Conservation (phyloP, 2,888 invertebrate species). For the Ischnura elegans region DNA sequence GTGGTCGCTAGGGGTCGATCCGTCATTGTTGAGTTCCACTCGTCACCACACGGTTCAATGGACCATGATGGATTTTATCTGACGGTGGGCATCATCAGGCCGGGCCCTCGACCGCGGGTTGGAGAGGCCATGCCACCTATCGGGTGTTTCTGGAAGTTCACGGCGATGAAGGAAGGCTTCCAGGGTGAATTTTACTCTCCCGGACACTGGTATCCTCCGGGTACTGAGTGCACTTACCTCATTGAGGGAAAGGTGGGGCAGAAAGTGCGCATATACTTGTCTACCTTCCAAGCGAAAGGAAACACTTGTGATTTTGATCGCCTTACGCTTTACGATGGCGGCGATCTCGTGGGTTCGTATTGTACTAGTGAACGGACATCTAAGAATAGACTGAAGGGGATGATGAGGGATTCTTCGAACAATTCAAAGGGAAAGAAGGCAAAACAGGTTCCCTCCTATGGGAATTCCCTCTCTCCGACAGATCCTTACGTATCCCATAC, state of each 20-base stretch:
- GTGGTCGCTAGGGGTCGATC: constrained; percentile 6
- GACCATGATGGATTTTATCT: constrained; percentile 54
- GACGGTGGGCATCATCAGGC: constrained; percentile 16
- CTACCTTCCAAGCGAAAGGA: constrained; percentile 25
- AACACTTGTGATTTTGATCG: constrained; percentile 21
- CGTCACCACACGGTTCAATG: constrained; percentile 34
- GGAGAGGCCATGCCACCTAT: constrained; percentile 10
- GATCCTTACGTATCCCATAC: not conserved
- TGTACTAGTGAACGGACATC: constrained; percentile 12
- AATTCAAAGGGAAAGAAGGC: not conserved
- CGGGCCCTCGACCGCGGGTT: not conserved
- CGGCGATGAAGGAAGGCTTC: not conserved
- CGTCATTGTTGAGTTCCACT: constrained; percentile 42
- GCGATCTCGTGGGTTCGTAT: not conserved
- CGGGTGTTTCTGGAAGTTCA: constrained; percentile 45
- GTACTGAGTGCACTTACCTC: constrained; percentile 34
- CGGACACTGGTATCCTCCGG: constrained; percentile 49
- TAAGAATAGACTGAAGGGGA: constrained; percentile 4
- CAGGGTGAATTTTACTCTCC: constrained; percentile 53
- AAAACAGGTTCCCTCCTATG: not conserved
- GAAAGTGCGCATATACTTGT: constrained; percentile 50
- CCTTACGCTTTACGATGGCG: constrained; percentile 17
- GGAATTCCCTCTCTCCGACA: constrained; percentile 9
- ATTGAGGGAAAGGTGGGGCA: constrained; percentile 30
- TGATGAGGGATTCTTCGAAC: not conserved